Evolutionary conservation across 2,888 invertebrate genomes (phyloP), one percentile per base, ranked within the genome.

Genomic region (Scrobipalpa atriplicella): DNA sequence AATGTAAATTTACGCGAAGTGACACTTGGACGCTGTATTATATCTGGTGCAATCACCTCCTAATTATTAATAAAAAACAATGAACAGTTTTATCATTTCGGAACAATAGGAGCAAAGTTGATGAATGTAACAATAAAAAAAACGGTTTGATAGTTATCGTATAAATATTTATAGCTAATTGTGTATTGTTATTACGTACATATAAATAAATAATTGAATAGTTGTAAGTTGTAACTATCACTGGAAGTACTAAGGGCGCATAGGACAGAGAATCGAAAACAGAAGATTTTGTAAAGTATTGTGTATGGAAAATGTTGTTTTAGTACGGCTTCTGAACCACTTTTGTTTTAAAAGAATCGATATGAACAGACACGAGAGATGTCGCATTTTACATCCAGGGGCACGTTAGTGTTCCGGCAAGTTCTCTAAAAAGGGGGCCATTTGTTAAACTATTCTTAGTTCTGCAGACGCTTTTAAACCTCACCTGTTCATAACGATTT

Each of bases 121-220:
- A 86, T 81, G 83, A 85, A 82, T 85, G 85, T 87, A 89, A 90
- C 89, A 89, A 90, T 88, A 89, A 90, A 75, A 41, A 81, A 66
- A 64, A 86, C 80, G 85, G 90, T 91, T 92, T 90, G 85, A 92
- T 91, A 91, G 91, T 90, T 90, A 90, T 89, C 91, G 82, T 92
- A 92, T 92, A 92, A 89, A 92, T 92, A 92, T 92, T 92, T 92
- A 92, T 92, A 92, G 92, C 92, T 92, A 92, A 92, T 90, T 92
- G 92, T 92, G 92, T 92, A 92, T 92, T 92, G 92, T 92, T 92
- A 92, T 90, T 88, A 90, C 90, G 89, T 92, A 92, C 90, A 90
- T 90, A 92, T 91, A 92, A 92, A 90, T 89, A 90, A 89, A 89
- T 89, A 91, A 92, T 91, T 92, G 86, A 91, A 83, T 92, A 92